Evolutionary conservation across 2,888 invertebrate genomes (phyloP), one percentile per base, ranked within the genome.

Genomic region (Furcula furcula): DNA sequence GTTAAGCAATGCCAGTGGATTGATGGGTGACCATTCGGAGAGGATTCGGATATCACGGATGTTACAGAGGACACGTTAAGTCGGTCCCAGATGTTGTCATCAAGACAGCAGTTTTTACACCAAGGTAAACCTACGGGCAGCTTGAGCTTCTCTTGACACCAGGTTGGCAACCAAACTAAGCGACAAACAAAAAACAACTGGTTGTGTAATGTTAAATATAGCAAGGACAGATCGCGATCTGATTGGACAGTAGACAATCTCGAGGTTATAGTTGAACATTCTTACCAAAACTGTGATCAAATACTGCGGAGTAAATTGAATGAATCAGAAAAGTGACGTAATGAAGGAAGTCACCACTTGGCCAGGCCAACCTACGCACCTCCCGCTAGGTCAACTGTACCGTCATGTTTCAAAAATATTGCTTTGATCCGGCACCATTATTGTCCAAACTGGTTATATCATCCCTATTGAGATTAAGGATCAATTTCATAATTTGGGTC

Each of bases 301-400:
- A 61, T 65, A 62, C 74, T 68, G 65, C 61, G 57, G 56, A 71
- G 60, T 59, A 72, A 55, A 66, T 63, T 64, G 69, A 57, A 68
- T 84, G 83, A 85, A 72, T 86, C 85, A 83, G 70, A 65, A 64
- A 50, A 65, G 68, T 87, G 87, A 85, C 78, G 87, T 76, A 80
- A 85, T 69, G 64, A 61, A 84, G 87, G 87, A 88, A 87, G 81
- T 77, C 57, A 65, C 75, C 78, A 83, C 76, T 85, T 84, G 74
- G 46, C 62, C 61, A 69, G 62, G 58, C 42, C 76, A 53, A 54
- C 85, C 86, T 76, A 85, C 86, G 80, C 80, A 59, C 49, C 61
- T 63, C 66, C 60, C 56, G 65, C 63, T 71, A 73, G 73, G 62
- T 58, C 60, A 46, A 41, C 57, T 55, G 55, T 42, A 66, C 55